Percentiles rank a stretch among this genome's conserved stretches.
phyloP scores from a whole-genome alignment of 2,797 vertebrate genomes.

The Basileuterus tristriatus region DNA sequence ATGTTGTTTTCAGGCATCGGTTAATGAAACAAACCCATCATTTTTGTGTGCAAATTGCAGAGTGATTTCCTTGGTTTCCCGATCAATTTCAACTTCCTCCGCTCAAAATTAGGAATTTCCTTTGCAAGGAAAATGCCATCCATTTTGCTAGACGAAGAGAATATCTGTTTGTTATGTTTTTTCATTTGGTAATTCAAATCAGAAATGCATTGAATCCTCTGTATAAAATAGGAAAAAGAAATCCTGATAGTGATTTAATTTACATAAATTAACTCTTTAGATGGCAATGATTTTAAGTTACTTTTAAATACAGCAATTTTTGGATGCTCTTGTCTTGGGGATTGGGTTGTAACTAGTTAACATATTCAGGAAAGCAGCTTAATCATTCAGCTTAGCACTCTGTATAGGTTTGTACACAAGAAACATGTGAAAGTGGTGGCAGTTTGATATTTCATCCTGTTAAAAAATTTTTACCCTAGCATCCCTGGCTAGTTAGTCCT shows the following conservation, averaged over 20 bases:
- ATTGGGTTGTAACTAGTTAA: neutral
- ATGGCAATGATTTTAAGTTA: neutral
- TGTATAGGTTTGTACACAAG: neutral
- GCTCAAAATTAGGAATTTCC: conserved; percentile 63
- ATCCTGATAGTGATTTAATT: neutral
- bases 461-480: neutral
- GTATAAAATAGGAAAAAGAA: neutral
- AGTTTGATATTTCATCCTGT: neutral
- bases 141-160: conserved; percentile 19
- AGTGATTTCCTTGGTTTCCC: conserved; percentile 55
- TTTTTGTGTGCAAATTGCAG: conserved; percentile 72
- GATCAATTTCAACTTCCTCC: conserved; percentile 60
- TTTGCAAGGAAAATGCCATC: conserved; percentile 30
- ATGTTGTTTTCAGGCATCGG: conserved; percentile 78
- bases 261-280: neutral
- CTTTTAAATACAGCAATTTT: neutral
- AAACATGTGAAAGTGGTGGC: neutral
- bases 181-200: conserved; percentile 15
- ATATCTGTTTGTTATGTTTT: neutral
- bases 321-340: neutral
- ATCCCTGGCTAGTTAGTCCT: neutral
- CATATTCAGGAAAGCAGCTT: neutral
- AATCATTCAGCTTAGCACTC: neutral
- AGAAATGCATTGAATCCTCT: neutral
- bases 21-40: conserved; percentile 90